Evolutionary conservation across 2,797 vertebrate genomes (phyloP).

Genomic region (Holocentrus rufus): DNA sequence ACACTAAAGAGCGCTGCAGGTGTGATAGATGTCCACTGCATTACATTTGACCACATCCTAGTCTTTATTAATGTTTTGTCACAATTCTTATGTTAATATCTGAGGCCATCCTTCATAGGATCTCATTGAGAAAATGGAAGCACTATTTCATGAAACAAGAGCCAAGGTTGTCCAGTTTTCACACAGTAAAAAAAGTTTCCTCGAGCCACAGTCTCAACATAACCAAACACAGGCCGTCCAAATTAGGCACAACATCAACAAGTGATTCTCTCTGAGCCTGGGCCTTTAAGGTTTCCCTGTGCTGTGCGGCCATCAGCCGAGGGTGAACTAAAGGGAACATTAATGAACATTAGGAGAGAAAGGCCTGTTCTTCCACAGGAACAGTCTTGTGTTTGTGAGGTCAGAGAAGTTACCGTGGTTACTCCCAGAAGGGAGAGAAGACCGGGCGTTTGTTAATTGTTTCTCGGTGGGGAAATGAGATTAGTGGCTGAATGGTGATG

Average conservation of each 20-base stretch:
- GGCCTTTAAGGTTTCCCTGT: slow-evolving; percentile 70
- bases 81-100: slow-evolving; percentile 7
- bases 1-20: too few species aligned
- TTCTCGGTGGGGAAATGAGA: slow-evolving; percentile 84
- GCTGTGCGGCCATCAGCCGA: slow-evolving; percentile 71
- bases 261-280: slow-evolving; percentile 73
- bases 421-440: slow-evolving; percentile 82
- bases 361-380: slow-evolving; percentile 81
- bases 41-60: too few species aligned
- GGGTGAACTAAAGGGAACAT: slow-evolving; percentile 80
- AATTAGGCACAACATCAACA: slow-evolving; percentile 86
- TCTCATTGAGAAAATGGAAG: slow-evolving; percentile 3
- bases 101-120: background rate
- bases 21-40: too few species aligned
- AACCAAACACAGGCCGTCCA: slow-evolving; percentile 79
- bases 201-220: slow-evolving; percentile 77
- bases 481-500: slow-evolving; percentile 87
- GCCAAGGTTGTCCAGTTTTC: slow-evolving; percentile 53
- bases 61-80: background rate
- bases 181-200: slow-evolving; percentile 64
- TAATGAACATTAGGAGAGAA: slow-evolving; percentile 84
- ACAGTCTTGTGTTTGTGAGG: slow-evolving; percentile 84
- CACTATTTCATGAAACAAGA: slow-evolving; percentile 33
- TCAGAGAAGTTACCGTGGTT: slow-evolving; percentile 86
- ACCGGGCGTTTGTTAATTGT: slow-evolving; percentile 85